Base-by-base conservation (phyloP, 2,113 vertebrate genomes). In the Erinaceus europaeus region DNA sequence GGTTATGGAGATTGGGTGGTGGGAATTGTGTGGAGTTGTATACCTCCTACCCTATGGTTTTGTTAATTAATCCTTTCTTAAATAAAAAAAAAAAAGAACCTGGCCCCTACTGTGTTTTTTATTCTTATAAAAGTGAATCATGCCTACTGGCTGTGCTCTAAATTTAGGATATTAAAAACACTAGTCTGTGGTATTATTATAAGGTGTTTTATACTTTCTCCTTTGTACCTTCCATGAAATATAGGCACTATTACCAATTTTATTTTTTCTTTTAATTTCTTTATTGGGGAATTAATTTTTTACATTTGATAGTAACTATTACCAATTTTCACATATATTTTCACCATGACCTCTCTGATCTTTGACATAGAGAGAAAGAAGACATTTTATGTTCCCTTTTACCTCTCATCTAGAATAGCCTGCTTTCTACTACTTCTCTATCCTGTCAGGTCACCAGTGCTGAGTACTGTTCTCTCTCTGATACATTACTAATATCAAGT, bases 141-240 rank as follows among this genome's bases (percentile, higher is more conserved):
- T 76, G 15, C 4, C 38, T 15, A 62, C 0, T 68, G n/a, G 40
- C 46, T 85, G 46, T 52, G 17, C 34, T 15, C 11, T 77, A 11
- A 76, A 64, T 83, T 86, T 84, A 42, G 34, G 18, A 79, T 21
- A n/a, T 55, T 76, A 76, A 74, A 36, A 50, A 29, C 81, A 29
- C 34, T 46, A 73, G 81, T 75, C 32, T 80, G 27, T n/a, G 23
- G 27, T 67, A 12, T 74, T 77, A 73, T 38, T 52, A 44, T 3
- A 79, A 52, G 3, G n/a, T 12, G 34, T 87, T 84, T 38, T 21
- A 29, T 61, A 42, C 25, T 91, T 78, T 34, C 6, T 42, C 75
- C 76, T 79, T 82, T 87, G 29, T 67, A 68, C 64, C 82, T 75
- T 74, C n/a, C 64, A 65, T 59, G 11, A 89, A 68, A 68, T 69